Percentiles rank a stretch among this genome's conserved stretches.
These are phyloP conservation scores for Apotomis betuletana DNA, from an alignment of 2,888 invertebrate genomes.

Conservation along the genomic window DNA sequence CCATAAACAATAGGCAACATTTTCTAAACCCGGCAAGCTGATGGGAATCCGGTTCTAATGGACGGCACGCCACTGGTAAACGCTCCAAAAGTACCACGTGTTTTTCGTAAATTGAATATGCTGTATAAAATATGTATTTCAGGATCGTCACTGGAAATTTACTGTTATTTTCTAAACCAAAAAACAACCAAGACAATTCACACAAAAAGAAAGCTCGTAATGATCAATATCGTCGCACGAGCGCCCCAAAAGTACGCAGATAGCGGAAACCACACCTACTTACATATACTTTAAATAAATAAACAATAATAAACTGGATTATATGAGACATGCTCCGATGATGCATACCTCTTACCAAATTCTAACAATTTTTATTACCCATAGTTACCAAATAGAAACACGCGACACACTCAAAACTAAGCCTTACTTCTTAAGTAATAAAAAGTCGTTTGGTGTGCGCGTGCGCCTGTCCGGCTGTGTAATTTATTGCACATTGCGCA, in stretches of 20 bases:
- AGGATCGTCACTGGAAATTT: not conserved
- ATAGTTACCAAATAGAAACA: constrained; percentile 56
- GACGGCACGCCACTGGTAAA: not conserved
- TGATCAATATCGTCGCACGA: not conserved
- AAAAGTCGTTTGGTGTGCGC: constrained; percentile 38
- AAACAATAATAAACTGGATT: constrained; percentile 41
- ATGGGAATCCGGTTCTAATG: too few species aligned
- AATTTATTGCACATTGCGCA: constrained; percentile 79
- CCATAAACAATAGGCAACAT: too few species aligned
- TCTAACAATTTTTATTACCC: constrained; percentile 60
- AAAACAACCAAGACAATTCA: too few species aligned
- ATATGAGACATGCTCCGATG: constrained; percentile 51
- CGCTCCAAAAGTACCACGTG: not conserved
- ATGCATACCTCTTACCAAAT: constrained; percentile 63
- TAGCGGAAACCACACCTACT: constrained; percentile 34
- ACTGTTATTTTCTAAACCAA: too few species aligned
- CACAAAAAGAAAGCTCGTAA: constrained; percentile 13
- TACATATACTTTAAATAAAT: constrained; percentile 42
- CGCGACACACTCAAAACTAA: constrained; percentile 45
- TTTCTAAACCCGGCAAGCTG: too few species aligned
- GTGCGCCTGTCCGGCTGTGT: constrained; percentile 54
- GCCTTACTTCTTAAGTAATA: constrained; percentile 51
- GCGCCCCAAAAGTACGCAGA: constrained; percentile 17
- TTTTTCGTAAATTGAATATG: not conserved
- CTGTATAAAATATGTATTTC: constrained; percentile 10